Evolutionary conservation across 2,113 vertebrate species (phyloP).

Genomic region (Cranoglanis bouderius): DNA sequence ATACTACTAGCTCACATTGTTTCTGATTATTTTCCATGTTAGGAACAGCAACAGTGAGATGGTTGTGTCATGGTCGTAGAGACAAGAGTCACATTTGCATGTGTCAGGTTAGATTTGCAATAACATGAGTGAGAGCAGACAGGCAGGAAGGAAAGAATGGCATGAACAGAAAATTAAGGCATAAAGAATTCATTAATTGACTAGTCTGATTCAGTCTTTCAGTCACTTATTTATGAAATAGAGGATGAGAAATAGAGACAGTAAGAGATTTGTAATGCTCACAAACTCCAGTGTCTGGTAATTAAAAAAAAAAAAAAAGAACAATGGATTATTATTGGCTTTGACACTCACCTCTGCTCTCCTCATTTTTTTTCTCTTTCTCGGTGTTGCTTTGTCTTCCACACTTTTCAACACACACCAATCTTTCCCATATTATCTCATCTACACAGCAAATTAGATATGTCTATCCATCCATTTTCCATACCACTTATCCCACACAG

Average conservation of each 20-base stretch:
- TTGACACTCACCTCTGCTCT: slow-evolving; percentile 4
- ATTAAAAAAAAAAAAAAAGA: slow-evolving; percentile 12
- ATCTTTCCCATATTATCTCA: neutral
- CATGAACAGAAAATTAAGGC: slow-evolving; percentile 58
- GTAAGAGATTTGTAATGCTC: neutral
- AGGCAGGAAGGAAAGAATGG: slow-evolving; percentile 44
- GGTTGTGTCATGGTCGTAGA: slow-evolving; percentile 22
- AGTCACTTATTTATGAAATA: neutral
- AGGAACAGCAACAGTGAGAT: neutral
- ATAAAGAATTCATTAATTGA: slow-evolving; percentile 65
- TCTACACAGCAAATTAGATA: neutral
- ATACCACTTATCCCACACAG: too few relatives aligned
- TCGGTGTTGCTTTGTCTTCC: neutral
- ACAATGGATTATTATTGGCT: slow-evolving; percentile 12
- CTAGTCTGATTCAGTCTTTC: slow-evolving; percentile 54
- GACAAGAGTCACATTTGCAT: slow-evolving; percentile 47
- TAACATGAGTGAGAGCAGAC: slow-evolving; percentile 44
- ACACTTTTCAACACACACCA: neutral
- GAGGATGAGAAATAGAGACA: neutral
- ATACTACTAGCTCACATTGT: neutral
- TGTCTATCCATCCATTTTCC: too few relatives aligned
- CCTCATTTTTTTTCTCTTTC: slow-evolving; percentile 2
- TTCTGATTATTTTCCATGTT: neutral
- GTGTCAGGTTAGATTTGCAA: slow-evolving; percentile 45
- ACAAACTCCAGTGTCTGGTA: slow-evolving; percentile 37